Percentiles rank a stretch among this genome's conserved stretches.
Conservation (phyloP, 2,888 invertebrate species). For the Mythimna impura region DNA sequence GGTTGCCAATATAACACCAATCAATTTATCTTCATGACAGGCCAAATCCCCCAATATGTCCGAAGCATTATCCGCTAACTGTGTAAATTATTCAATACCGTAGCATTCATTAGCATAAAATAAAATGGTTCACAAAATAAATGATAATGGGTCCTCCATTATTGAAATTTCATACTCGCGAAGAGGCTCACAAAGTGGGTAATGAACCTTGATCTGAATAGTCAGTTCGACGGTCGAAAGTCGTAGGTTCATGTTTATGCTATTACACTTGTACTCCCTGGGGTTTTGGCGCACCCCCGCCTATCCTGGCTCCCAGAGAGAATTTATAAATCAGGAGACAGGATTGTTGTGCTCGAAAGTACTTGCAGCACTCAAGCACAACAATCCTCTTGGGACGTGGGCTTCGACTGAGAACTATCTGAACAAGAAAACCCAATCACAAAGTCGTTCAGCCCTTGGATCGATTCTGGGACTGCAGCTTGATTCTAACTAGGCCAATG, state of each 20-base stretch:
- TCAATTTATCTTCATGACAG: conserved; percentile 48
- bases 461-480: conserved; percentile 2
- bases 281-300: conserved; percentile 2
- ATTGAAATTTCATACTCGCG: conserved; percentile 62
- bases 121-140: conserved; percentile 65
- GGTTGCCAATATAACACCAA: conserved; percentile 34
- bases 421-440: conserved; percentile 11
- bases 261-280: conserved; percentile 30
- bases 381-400: conserved; percentile 2
- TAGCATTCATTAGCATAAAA: conserved; percentile 63
- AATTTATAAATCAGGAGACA: conserved; percentile 7
- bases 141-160: conserved; percentile 57
- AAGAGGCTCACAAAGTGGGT: conserved; percentile 55
- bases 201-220: conserved; percentile 61
- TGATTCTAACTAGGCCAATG: background rate
- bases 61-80: conserved; percentile 45
- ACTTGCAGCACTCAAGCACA: conserved; percentile 28
- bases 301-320: background rate
- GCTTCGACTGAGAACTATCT: conserved; percentile 4
- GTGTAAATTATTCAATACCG: conserved; percentile 59
- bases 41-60: conserved; percentile 50
- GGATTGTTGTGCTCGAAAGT: background rate
- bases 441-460: background rate
- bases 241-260: conserved; percentile 43
- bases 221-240: conserved; percentile 23